Percentiles rank a stretch among this genome's conserved stretches.
Conservation (phyloP, 2,888 invertebrate species). For the Timandra comae region DNA sequence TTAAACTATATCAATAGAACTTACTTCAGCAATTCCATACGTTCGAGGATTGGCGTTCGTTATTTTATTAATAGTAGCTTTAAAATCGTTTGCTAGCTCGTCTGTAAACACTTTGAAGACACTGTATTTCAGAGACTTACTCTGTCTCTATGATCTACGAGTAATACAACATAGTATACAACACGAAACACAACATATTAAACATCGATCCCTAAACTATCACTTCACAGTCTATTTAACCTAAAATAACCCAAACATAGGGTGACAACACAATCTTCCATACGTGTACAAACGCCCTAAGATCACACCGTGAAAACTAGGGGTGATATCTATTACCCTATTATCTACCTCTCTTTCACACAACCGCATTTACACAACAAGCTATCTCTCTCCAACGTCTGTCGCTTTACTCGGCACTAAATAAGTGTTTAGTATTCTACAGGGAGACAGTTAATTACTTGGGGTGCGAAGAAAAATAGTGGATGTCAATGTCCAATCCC, state of each 20-base stretch:
- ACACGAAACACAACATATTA: no score
- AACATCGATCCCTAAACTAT: no score
- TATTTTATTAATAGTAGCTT: no score
- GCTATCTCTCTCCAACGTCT: constrained; percentile 32
- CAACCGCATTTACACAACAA: constrained; percentile 15
- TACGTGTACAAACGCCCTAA: constrained; percentile 45
- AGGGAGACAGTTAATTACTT: constrained; percentile 71
- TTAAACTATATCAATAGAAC: no score
- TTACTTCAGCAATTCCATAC: no score
- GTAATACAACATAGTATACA: no score
- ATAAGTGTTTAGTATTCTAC: constrained; percentile 75
- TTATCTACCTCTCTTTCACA: constrained; percentile 33
- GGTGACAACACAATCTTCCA: constrained; percentile 33
- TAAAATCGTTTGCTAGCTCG: no score
- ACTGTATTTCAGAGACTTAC: no score
- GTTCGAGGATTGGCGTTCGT: no score
- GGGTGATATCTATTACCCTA: constrained; percentile 49
- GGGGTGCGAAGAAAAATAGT: constrained; percentile 67
- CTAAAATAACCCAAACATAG: constrained; percentile 39
- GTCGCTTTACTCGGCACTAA: constrained; percentile 56
- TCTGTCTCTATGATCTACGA: no score
- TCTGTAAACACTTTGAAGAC: no score
- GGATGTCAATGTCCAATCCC: constrained; percentile 23
- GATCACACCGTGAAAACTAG: constrained; percentile 47
- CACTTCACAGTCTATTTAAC: constrained; percentile 57